phyloP scores from a whole-genome alignment of 2,113 vertebrate species.

The Grus americana region DNA sequence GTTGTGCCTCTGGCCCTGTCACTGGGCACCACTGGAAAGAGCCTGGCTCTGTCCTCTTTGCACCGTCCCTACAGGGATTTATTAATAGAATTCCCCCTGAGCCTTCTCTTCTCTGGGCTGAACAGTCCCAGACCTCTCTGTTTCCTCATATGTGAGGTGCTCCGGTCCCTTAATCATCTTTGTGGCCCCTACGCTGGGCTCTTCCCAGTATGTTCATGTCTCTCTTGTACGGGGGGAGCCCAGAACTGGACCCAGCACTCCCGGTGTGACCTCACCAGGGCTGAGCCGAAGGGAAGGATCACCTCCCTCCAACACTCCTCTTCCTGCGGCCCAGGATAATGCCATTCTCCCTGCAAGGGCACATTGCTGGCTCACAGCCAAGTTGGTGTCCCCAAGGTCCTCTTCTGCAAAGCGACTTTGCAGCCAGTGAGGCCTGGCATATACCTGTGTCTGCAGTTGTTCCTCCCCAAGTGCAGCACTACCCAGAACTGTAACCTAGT shows the following conservation, averaged over 20 bases:
- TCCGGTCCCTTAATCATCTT: not conserved
- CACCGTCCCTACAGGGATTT: not conserved
- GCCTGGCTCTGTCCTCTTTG: not conserved
- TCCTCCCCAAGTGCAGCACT: not conserved
- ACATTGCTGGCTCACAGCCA: fast-evolving
- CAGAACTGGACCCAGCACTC: not conserved
- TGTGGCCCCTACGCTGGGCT: not conserved
- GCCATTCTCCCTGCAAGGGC: fast-evolving
- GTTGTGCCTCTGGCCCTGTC: not conserved
- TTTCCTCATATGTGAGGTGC: not conserved
- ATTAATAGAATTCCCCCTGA: not conserved
- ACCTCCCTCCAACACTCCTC: fast-evolving
- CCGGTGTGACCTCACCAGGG: not conserved
- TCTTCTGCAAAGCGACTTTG: not conserved
- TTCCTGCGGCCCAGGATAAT: not conserved
- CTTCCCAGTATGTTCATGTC: not conserved
- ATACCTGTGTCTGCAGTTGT: not conserved
- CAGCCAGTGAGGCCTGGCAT: not conserved
- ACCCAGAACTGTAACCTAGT: not conserved
- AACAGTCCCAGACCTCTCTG: not conserved
- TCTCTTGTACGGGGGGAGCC: not conserved
- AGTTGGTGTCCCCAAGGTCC: too few species aligned
- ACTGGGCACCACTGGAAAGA: not conserved
- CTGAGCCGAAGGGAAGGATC: not conserved
- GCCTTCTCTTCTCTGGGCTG: not conserved